Evolutionary conservation across 2,888 invertebrate species (phyloP), one percentile per base, ranked within the genome.

Genomic region (Tenodera sinensis): DNA sequence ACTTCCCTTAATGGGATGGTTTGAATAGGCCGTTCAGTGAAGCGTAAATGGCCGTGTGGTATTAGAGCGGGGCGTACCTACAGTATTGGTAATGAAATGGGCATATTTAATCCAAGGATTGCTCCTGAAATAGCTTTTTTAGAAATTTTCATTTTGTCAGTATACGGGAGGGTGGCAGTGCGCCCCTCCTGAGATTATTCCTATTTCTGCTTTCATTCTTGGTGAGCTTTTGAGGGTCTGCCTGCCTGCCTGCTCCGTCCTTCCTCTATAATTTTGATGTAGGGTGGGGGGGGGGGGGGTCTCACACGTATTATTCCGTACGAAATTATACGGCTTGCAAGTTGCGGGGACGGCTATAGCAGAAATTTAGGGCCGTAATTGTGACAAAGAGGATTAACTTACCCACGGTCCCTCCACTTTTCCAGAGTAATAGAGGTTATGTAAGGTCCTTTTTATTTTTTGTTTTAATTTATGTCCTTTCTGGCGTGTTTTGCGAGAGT

Each of bases 321-420:
- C 28, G 86, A 86, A 71, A 71, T 54, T 71, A 71, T 28, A 71
- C 20, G 28, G 27, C 71, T 28, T 54, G 28, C 15, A 71, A 86
- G 30, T 71, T 71, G 54, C 14, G 54, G 54, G 54, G 54, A 71
- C 27, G 86, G 86, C 28, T 86, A 54, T 86, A 28, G 86, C 20
- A 86, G 86, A 28, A 86, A 86, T 86, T 86, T 86, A 71, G 28
- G 87, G 81, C n/a, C 82, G 54, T 87, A 87, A 81, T 87, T 87
- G 87, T 87, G 82, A 87, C 87, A 87, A 87, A 87, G 28, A 34
- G 87, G 87, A 82, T 87, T 87, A 34, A 87, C n/a, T 81, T 20
- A 30, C 84, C 34, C 82, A 30, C 34, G 47, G 6, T 9, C n/a
- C 86, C 25, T 27, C 71, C 15, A 28, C 85, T 54, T 85, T 85